These are phyloP conservation scores for Pardalotus punctatus DNA, from an alignment of 2,113 vertebrate species.

Conservation along the genomic window DNA sequence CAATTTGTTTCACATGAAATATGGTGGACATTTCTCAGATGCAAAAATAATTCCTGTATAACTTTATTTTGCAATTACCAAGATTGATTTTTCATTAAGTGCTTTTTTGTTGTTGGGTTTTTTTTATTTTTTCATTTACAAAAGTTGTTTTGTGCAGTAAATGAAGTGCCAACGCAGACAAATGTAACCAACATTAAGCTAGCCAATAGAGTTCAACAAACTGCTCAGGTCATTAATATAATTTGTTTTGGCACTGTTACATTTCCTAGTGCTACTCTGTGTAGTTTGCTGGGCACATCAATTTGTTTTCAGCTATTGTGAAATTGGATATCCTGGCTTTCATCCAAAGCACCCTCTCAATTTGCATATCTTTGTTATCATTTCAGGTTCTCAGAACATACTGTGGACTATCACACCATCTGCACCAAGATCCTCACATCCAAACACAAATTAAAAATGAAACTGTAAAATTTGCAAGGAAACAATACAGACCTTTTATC, in stretches of 20 bases:
- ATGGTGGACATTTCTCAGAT: conserved; percentile 17
- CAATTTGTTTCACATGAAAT: not conserved
- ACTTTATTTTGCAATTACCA: conserved; percentile 61
- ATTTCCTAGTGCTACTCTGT: conserved; percentile 85
- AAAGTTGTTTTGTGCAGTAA: conserved; percentile 75
- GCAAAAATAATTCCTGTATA: conserved; percentile 37
- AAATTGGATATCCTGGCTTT: conserved; percentile 88
- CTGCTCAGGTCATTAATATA: conserved; percentile 83
- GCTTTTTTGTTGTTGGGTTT: not conserved
- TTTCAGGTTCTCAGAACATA: conserved; percentile 89
- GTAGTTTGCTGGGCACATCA: conserved; percentile 92
- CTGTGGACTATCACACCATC: conserved; percentile 93
- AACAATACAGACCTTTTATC: conserved; percentile 99
- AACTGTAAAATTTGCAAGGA: conserved; percentile 98
- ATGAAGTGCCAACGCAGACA: conserved; percentile 74
- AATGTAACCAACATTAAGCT: conserved; percentile 78
- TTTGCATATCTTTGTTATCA: conserved; percentile 99
- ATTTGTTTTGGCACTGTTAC: conserved; percentile 85
- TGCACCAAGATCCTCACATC: conserved; percentile 91
- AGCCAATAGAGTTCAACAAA: conserved; percentile 81
- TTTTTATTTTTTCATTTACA: conserved; percentile 42
- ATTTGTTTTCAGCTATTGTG: conserved; percentile 93
- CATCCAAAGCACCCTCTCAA: conserved; percentile 88
- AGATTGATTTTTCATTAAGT: conserved; percentile 66
- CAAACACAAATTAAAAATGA: conserved; percentile 98